Evolutionary conservation across 2,113 vertebrate species (phyloP).

Genomic region (Semicossyphus pulcher): DNA sequence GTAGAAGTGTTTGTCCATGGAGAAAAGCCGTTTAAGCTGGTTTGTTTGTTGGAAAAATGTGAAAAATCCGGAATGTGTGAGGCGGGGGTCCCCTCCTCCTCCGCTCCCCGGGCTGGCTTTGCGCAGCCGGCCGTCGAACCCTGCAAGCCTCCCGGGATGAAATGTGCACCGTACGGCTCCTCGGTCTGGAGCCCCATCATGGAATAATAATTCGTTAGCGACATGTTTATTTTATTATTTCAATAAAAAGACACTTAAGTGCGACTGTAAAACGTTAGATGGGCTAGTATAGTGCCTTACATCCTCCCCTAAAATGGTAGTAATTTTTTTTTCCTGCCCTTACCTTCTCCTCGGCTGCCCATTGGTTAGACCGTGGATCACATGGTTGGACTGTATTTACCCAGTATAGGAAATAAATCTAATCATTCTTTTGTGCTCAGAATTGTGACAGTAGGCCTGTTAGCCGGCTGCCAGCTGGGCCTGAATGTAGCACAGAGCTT

Average conservation of each 20-base stretch:
- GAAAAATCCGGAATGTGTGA: constrained; percentile 78
- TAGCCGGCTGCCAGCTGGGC: constrained; percentile 34
- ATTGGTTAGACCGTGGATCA: constrained; percentile 74
- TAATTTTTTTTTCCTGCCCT: constrained; percentile 75
- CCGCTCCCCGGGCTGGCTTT: constrained; percentile 67
- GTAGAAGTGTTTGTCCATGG: constrained; percentile 71
- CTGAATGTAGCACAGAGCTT: constrained; percentile 6
- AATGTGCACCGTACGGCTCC: constrained; percentile 78
- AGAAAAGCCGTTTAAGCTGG: constrained; percentile 68
- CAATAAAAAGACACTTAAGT: constrained; percentile 81
- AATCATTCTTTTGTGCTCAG: constrained; percentile 68
- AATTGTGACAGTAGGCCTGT: constrained; percentile 47
- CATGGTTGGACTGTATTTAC: constrained; percentile 76
- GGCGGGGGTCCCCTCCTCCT: constrained; percentile 63
- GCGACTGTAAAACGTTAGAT: constrained; percentile 80
- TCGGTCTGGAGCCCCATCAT: constrained; percentile 80
- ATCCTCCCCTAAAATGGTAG: constrained; percentile 82
- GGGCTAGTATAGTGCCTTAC: constrained; percentile 76
- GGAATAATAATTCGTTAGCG: constrained; percentile 84
- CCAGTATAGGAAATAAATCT: constrained; percentile 69
- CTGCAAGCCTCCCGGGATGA: constrained; percentile 78
- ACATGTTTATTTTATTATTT: constrained; percentile 84
- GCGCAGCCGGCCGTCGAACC: constrained; percentile 69
- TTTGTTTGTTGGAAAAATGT: constrained; percentile 75
- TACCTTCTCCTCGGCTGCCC: constrained; percentile 68